These are phyloP conservation scores for Tupaia tana DNA, from an alignment of 2,113 vertebrate species.

Conservation along the genomic window DNA sequence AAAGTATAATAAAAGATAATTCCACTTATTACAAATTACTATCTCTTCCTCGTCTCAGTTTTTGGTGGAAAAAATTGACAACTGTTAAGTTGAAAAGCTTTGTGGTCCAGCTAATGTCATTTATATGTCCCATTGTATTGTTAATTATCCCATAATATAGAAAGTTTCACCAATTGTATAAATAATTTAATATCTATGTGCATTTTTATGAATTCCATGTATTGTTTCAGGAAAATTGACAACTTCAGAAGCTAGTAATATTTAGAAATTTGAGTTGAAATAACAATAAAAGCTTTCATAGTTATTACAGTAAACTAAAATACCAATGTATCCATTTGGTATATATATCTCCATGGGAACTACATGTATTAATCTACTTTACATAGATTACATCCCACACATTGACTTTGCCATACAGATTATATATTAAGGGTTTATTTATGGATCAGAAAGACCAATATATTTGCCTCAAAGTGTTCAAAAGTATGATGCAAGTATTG, in stretches of 20 bases:
- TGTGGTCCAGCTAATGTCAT: not conserved
- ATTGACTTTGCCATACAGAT: not conserved
- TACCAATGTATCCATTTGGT: not conserved
- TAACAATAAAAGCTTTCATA: not conserved
- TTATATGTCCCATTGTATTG: not conserved
- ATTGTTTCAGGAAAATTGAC: not conserved
- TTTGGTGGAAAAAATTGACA: slow-evolving; percentile 14
- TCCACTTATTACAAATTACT: not conserved
- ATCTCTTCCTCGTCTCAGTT: not conserved
- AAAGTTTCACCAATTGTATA: not conserved
- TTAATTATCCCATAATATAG: not conserved
- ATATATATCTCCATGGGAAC: not conserved
- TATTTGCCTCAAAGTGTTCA: not conserved
- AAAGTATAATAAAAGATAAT: slow-evolving; percentile 37
- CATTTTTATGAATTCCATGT: not conserved
- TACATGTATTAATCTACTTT: not conserved
- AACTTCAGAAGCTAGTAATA: not conserved
- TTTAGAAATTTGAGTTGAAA: slow-evolving; percentile 26
- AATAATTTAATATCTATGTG: not conserved
- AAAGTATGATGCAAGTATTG: not conserved
- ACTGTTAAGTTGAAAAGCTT: not conserved
- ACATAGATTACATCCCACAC: not conserved
- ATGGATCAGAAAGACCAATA: not conserved
- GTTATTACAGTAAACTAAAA: not conserved
- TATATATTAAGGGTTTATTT: not conserved